A percentile compares a stretch with the other conserved stretches of the same genome.
Evolutionary conservation across 2,888 invertebrate species (phyloP).

Genomic region (Gari tellinella): DNA sequence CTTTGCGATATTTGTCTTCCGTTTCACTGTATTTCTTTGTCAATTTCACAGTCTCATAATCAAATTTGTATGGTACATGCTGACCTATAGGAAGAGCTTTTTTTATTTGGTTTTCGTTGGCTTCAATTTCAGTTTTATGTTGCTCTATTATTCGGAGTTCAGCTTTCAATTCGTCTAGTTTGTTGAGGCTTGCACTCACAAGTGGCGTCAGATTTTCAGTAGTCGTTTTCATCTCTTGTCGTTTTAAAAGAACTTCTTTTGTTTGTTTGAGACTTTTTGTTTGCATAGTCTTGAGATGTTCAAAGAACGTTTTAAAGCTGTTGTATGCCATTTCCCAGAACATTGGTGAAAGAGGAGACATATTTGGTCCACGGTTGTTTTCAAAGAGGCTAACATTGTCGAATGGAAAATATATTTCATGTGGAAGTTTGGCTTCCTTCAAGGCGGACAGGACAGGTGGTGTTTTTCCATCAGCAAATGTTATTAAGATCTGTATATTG

Average conservation of each 20-base stretch:
- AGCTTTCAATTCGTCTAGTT: conserved; percentile 27
- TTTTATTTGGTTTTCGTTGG: conserved; percentile 53
- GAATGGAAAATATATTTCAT: conserved; percentile 39
- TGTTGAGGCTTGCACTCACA: conserved; percentile 43
- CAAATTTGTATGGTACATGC: conserved; percentile 41
- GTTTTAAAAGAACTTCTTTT: conserved; percentile 40
- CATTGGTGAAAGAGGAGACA: conserved; percentile 25
- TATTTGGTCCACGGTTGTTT: conserved; percentile 17
- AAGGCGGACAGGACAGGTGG: conserved; percentile 54
- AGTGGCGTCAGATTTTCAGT: conserved; percentile 40
- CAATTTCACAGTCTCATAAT: conserved; percentile 15
- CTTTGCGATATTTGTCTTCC: conserved; percentile 54
- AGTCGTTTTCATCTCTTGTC: conserved; percentile 39
- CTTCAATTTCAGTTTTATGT: conserved; percentile 38
- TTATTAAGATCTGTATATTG: conserved; percentile 48
- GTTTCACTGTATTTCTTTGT: conserved; percentile 60
- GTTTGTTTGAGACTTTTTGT: conserved; percentile 50
- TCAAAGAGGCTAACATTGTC: conserved; percentile 57
- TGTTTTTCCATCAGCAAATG: conserved; percentile 53
- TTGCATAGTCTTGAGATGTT: conserved; percentile 21
- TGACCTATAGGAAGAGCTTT: conserved; percentile 31
- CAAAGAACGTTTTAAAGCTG: conserved; percentile 46
- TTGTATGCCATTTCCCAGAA: conserved; percentile 55
- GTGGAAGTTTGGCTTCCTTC: conserved; percentile 35
- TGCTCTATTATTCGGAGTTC: conserved; percentile 35